phyloP scores from a whole-genome alignment of 2,888 invertebrate genomes.

The Alloplasta piceator region DNA sequence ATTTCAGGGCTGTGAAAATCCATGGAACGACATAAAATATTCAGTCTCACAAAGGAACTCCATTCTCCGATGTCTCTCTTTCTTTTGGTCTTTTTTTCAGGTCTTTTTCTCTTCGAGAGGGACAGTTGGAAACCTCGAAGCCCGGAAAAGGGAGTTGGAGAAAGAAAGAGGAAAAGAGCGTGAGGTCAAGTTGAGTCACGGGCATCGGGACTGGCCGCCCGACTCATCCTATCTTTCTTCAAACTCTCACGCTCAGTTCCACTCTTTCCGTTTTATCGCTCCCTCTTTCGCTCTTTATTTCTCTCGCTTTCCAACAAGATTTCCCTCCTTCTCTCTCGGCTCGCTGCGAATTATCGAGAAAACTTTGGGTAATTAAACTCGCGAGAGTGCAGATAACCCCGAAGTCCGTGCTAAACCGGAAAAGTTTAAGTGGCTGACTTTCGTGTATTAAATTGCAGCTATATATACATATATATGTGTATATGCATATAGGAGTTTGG shows the following conservation, averaged over 20 bases:
- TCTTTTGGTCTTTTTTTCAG: neutral
- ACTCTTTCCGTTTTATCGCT: slow-evolving; percentile 22
- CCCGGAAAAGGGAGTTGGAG: slow-evolving; percentile 58
- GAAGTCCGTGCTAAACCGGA: slow-evolving; percentile 75
- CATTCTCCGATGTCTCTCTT: neutral
- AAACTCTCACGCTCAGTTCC: slow-evolving; percentile 21
- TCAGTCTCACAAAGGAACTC: slow-evolving; percentile 52
- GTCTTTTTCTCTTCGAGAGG: slow-evolving; percentile 12
- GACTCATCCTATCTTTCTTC: slow-evolving; percentile 33
- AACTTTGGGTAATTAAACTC: slow-evolving; percentile 81
- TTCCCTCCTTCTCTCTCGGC: slow-evolving; percentile 21
- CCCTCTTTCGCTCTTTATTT: slow-evolving; percentile 1
- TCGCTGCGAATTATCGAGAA: slow-evolving; percentile 79
- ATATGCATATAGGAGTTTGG: neutral
- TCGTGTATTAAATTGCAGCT: slow-evolving; percentile 74
- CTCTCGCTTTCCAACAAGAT: neutral
- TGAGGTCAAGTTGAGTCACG: slow-evolving; percentile 72
- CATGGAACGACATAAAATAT: slow-evolving; percentile 52
- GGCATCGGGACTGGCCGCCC: slow-evolving; percentile 74
- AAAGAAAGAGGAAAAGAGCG: slow-evolving; percentile 57
- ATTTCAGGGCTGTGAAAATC: slow-evolving; percentile 15
- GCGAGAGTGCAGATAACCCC: slow-evolving; percentile 78
- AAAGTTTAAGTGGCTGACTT: slow-evolving; percentile 80
- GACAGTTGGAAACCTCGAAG: slow-evolving; percentile 41
- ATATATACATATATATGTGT: slow-evolving; percentile 26